Evolutionary conservation across 2,113 vertebrate species (phyloP), one percentile per base, ranked within the genome.

Genomic region (Corythornis madagascariensis): DNA sequence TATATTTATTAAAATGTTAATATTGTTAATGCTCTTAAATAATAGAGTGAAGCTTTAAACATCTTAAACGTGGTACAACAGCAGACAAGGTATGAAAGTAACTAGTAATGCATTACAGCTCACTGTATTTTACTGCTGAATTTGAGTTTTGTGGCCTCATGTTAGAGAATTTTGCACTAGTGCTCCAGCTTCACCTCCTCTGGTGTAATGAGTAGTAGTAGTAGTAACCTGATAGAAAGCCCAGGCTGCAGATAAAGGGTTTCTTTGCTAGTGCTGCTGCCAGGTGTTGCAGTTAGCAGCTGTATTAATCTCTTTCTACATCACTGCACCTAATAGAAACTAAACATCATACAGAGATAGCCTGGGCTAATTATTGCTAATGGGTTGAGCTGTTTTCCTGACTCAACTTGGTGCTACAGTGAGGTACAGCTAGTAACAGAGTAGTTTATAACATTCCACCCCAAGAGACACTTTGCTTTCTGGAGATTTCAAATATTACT

Each of bases 261-360:
- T 40, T 90, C 35, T 87, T 87, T 45, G 45, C 45, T 61, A 80
- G 60, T 61, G 64, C 45, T 60, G 17, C 29, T 53, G 55, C 42
- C 38, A 24, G 82, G 79, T n/a, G 2, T 69, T 92, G 93, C 83
- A 61, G 67, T 83, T 96, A 94, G 83, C 88, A 92, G 76, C 88
- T 93, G 72, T 94, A 87, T 91, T 95, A 93, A 96, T 86, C 94
- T 86, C 57, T 85, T 90, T 66, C 64, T 94, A 60, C 76, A 96
- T 93, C 90, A 59, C 56, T 55, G 60, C 42, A 80, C 90, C 64
- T 83, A 83, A 93, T 92, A 93, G 74, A 95, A 92, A 94, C 67
- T 52, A 92, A 83, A 61, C 59, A 70, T 85, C 69, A 79, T 61
- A 61, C 83, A 63, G 35, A 89, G 56, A 60, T 63, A 73, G 29